These are phyloP conservation scores for Corapipo altera DNA, from an alignment of 2,113 vertebrate genomes.

Conservation along the genomic window DNA sequence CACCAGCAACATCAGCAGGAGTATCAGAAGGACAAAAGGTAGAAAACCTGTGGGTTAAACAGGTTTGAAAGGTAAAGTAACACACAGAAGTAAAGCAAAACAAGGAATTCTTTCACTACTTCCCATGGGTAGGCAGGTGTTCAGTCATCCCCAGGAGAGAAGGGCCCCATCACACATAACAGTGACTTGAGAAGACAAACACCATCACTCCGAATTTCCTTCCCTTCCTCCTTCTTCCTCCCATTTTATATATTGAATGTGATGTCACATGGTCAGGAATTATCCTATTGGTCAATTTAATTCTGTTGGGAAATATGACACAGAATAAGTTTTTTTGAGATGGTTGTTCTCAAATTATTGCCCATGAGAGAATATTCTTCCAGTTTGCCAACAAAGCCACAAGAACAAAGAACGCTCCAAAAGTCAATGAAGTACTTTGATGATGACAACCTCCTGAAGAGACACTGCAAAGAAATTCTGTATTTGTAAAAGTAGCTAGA, in stretches of 20 bases:
- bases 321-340: neutral
- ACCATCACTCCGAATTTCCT: neutral
- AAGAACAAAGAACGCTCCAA: slow-evolving; percentile 88
- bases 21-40: neutral
- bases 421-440: slow-evolving; percentile 86
- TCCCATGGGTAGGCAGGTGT: neutral
- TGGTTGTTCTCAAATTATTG: neutral
- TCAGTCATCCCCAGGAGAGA: neutral
- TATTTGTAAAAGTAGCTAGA: slow-evolving; percentile 86
- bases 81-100: neutral
- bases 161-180: accelerated
- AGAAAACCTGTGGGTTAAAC: neutral
- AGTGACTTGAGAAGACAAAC: neutral
- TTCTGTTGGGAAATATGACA: neutral
- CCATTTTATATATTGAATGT: neutral
- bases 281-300: neutral
- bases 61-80: neutral
- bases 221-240: neutral
- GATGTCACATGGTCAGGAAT: neutral
- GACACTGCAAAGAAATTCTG: slow-evolving; percentile 87
- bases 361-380: neutral
- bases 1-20: accelerated
- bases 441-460: slow-evolving; percentile 85
- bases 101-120: neutral
- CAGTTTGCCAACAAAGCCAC: slow-evolving; percentile 92